Percentiles rank a stretch among this genome's conserved stretches.
These are phyloP conservation scores for Chydorus sphaericus DNA, from an alignment of 2,888 invertebrate species.

Conservation along the genomic window DNA sequence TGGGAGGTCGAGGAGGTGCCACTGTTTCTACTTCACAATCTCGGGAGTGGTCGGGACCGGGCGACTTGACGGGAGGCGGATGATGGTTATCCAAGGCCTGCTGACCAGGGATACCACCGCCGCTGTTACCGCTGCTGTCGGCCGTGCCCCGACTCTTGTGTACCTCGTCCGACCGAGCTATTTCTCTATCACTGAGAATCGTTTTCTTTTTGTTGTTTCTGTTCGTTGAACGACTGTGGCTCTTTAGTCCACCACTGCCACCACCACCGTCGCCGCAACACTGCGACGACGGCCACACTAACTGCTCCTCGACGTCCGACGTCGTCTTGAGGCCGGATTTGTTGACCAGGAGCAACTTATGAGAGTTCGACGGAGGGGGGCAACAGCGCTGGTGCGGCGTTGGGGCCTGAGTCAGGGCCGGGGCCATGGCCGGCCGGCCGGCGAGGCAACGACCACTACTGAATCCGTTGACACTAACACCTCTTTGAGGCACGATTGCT, in stretches of 20 bases:
- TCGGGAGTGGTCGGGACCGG: background rate
- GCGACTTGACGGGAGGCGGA: no score
- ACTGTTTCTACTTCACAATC: no score
- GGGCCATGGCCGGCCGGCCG: conserved; percentile 56
- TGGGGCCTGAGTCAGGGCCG: conserved; percentile 75
- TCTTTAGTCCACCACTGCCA: background rate
- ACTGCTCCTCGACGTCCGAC: background rate
- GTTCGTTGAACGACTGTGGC: background rate
- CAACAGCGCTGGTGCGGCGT: conserved; percentile 7
- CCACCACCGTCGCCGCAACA: background rate
- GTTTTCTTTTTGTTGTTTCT: background rate
- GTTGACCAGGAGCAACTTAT: no score
- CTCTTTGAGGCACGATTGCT: background rate
- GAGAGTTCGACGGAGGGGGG: no score
- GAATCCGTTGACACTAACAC: background rate
- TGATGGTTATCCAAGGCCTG: background rate
- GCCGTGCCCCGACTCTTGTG: conserved; percentile 5
- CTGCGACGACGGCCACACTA: conserved; percentile 3
- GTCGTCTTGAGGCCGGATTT: background rate
- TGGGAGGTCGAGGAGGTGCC: background rate
- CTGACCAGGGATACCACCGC: background rate
- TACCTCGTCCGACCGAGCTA: conserved; percentile 2
- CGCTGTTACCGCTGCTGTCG: background rate
- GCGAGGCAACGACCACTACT: no score
- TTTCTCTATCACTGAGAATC: background rate